phyloP scores from a whole-genome alignment of 1,140 invertebrate genomes.

The Drosophila carrolli region DNA sequence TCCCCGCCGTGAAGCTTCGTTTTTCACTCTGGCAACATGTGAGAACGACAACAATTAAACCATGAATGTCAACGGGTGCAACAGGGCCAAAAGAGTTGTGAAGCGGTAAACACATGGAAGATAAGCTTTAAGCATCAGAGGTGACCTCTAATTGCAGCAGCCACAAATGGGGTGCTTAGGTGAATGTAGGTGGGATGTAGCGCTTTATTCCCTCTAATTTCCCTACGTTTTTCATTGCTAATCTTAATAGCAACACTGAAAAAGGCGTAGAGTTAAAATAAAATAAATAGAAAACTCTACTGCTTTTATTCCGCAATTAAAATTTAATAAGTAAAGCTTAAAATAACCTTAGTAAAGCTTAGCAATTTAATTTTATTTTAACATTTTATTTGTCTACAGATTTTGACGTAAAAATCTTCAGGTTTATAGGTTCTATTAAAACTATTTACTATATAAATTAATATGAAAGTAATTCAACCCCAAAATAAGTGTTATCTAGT shows the following conservation, averaged over 20 bases:
- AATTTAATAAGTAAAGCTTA: too few relatives aligned
- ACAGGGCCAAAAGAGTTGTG: slow-evolving; percentile 10
- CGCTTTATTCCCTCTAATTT: slow-evolving; percentile 7
- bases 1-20: background rate
- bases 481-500: too few relatives aligned
- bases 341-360: too few relatives aligned
- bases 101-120: background rate
- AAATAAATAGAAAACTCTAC: too few relatives aligned
- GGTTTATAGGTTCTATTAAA: too few relatives aligned
- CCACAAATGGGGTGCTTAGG: slow-evolving; percentile 8
- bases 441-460: too few relatives aligned
- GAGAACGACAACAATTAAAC: slow-evolving; percentile 45
- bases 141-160: slow-evolving; percentile 16
- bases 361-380: too few relatives aligned
- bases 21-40: slow-evolving; percentile 27
- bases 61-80: slow-evolving; percentile 30
- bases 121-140: slow-evolving; percentile 5
- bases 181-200: background rate
- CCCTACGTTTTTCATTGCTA: slow-evolving; percentile 6
- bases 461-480: too few relatives aligned
- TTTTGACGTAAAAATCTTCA: too few relatives aligned
- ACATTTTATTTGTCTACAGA: too few relatives aligned
- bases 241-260: slow-evolving; percentile 1
- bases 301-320: too few relatives aligned
- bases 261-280: background rate